Percentiles rank a stretch among this genome's conserved stretches.
phyloP scores from a whole-genome alignment of 2,888 invertebrate genomes.

The Meganola albula region DNA sequence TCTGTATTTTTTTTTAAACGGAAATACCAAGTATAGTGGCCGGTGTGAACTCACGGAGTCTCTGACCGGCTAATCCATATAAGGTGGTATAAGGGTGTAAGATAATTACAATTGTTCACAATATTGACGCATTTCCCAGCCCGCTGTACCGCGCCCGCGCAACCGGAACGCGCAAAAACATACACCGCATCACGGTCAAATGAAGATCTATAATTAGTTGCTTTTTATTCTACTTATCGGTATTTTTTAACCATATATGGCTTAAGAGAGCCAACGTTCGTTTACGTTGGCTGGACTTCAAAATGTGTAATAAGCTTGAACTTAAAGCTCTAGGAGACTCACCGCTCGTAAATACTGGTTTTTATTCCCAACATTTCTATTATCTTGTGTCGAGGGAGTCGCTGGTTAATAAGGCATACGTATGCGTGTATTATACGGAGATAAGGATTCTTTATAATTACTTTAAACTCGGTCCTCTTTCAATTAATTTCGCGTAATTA shows the following conservation, averaged over 20 bases:
- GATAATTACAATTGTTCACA: slow-evolving; percentile 28
- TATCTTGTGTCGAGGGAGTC: slow-evolving; percentile 27
- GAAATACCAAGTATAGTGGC: no score
- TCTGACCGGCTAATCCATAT: slow-evolving; percentile 30
- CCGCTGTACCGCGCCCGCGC: slow-evolving; percentile 35
- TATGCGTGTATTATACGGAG: slow-evolving; percentile 27
- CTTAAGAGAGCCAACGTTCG: slow-evolving; percentile 56
- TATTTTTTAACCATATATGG: slow-evolving; percentile 57
- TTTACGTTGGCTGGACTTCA: slow-evolving; percentile 54
- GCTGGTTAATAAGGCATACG: slow-evolving; percentile 29
- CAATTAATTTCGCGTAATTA: slow-evolving; percentile 38
- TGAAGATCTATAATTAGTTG: slow-evolving; percentile 72
- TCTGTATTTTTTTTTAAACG: no score
- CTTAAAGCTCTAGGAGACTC: slow-evolving; percentile 20
- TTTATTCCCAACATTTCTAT: slow-evolving; percentile 44
- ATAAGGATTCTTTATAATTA: slow-evolving; percentile 30
- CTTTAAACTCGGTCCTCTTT: slow-evolving; percentile 22
- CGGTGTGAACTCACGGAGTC: slow-evolving; percentile 18
- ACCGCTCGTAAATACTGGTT: slow-evolving; percentile 31
- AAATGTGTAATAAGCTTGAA: slow-evolving; percentile 45
- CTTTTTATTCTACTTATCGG: slow-evolving; percentile 56
- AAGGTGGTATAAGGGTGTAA: slow-evolving; percentile 28
- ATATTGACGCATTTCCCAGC: slow-evolving; percentile 59
- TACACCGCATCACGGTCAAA: slow-evolving; percentile 66
- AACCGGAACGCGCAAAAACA: slow-evolving; percentile 57